Evolutionary conservation across 1,140 invertebrate genomes (phyloP).

Genomic region (Drosophila ohnishii): DNA sequence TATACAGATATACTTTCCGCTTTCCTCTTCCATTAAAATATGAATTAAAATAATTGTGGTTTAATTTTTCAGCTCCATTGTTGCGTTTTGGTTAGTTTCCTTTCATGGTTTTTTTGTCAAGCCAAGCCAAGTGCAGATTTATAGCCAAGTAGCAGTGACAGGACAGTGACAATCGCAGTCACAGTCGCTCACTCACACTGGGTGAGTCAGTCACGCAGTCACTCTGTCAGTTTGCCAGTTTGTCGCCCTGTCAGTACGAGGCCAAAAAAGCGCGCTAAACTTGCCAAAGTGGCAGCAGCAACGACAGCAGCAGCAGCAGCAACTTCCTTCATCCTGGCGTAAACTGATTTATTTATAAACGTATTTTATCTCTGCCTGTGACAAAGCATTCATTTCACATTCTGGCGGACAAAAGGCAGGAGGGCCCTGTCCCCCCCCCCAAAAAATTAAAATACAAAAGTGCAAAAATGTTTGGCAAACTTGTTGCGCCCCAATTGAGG

Average conservation of each 20-base stretch:
- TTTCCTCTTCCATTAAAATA: not conserved
- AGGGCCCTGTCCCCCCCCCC: not conserved
- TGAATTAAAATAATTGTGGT: not conserved
- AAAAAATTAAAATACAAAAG: constrained; percentile 66
- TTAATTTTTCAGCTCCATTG: constrained; percentile 4
- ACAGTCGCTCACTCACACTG: constrained; percentile 27
- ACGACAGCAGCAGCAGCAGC: constrained; percentile 23
- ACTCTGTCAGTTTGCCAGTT: constrained; percentile 18
- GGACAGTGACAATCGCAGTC: constrained; percentile 58
- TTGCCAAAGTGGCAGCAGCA: constrained; percentile 36
- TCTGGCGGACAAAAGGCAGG: constrained; percentile 51
- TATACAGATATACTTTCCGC: not conserved
- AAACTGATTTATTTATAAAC: constrained; percentile 80
- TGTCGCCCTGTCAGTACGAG: constrained; percentile 13
- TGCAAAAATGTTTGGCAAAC: constrained; percentile 74
- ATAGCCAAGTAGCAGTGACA: constrained; percentile 43
- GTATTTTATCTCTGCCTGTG: constrained; percentile 68
- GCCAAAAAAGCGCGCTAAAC: constrained; percentile 37
- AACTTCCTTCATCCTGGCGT: constrained; percentile 66
- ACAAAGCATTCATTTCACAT: constrained; percentile 64
- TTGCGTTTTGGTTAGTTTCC: not conserved
- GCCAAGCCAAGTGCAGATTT: constrained; percentile 35
- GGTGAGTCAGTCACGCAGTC: constrained; percentile 44
- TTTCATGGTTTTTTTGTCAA: constrained; percentile 1
- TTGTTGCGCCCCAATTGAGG: constrained; percentile 55